A percentile compares a stretch with the other conserved stretches of the same genome.
These are phyloP conservation scores for Archips xylosteana DNA, from an alignment of 2,888 invertebrate genomes.

Conservation along the genomic window DNA sequence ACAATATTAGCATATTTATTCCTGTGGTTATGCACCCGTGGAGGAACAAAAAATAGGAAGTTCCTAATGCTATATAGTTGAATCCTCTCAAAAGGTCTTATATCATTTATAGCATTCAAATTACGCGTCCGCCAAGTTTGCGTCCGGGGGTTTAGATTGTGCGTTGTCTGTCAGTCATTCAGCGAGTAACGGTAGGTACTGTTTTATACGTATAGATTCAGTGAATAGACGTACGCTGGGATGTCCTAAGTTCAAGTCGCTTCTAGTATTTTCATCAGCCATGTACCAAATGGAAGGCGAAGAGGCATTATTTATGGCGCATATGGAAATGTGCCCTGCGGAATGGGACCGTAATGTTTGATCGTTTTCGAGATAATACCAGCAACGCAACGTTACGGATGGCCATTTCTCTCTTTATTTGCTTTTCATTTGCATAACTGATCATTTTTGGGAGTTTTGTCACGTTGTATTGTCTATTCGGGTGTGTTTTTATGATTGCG, in stretches of 20 bases:
- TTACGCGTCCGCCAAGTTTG: too few species aligned
- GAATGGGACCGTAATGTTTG: constrained; percentile 74
- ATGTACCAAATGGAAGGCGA: constrained; percentile 64
- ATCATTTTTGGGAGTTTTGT: constrained; percentile 55
- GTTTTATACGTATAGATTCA: too few species aligned
- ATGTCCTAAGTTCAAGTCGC: not conserved
- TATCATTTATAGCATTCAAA: too few species aligned
- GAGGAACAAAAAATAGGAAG: too few species aligned
- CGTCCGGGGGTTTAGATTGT: too few species aligned
- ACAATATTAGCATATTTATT: too few species aligned
- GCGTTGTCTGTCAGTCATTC: too few species aligned
- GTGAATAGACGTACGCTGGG: too few species aligned
- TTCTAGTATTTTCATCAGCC: constrained; percentile 13
- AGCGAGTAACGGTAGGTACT: too few species aligned
- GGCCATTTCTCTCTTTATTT: constrained; percentile 72
- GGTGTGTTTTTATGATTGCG: constrained; percentile 3
- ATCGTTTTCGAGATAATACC: constrained; percentile 74
- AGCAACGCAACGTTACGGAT: constrained; percentile 58
- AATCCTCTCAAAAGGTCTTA: too few species aligned
- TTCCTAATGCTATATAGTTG: too few species aligned
- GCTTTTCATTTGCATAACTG: constrained; percentile 72
- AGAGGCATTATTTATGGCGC: constrained; percentile 69
- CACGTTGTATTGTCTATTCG: constrained; percentile 22
- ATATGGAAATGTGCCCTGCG: constrained; percentile 70
- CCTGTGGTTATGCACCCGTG: too few species aligned